These are phyloP conservation scores for Drosophila macrospina DNA, from an alignment of 2,888 invertebrate species.

Conservation along the genomic window DNA sequence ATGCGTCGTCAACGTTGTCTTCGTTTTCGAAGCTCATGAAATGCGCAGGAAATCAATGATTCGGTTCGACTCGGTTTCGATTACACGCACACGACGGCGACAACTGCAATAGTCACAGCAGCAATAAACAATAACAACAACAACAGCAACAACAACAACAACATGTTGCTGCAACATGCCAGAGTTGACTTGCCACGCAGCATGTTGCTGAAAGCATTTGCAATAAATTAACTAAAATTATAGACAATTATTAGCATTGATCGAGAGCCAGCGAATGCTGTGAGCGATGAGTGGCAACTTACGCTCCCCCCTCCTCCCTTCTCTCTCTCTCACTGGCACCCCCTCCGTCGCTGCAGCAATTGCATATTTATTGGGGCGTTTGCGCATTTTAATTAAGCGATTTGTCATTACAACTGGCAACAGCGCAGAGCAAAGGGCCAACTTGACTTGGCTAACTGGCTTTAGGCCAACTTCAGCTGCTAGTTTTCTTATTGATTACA, in stretches of 20 bases:
- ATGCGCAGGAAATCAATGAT: conserved; percentile 83
- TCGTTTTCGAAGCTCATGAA: conserved; percentile 72
- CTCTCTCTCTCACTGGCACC: not conserved
- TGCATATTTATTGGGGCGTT: conserved; percentile 81
- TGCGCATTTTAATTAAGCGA: conserved; percentile 78
- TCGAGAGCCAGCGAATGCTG: conserved; percentile 38
- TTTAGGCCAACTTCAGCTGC: conserved; percentile 33
- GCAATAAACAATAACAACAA: conserved; percentile 13
- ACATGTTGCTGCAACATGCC: conserved; percentile 71
- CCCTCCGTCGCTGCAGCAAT: conserved; percentile 21
- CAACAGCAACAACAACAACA: conserved; percentile 23
- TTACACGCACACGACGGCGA: conserved; percentile 72
- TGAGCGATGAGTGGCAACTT: conserved; percentile 55
- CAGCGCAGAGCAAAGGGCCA: conserved; percentile 31
- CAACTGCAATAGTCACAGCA: conserved; percentile 13
- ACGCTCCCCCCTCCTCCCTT: not conserved
- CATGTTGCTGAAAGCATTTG: conserved; percentile 81
- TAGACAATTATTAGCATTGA: conserved; percentile 78
- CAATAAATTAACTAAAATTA: conserved; percentile 80
- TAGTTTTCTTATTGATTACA: conserved; percentile 53
- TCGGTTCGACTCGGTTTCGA: conserved; percentile 81
- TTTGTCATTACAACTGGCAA: conserved; percentile 67
- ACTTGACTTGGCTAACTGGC: conserved; percentile 23
- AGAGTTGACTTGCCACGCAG: conserved; percentile 39
- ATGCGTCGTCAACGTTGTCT: conserved; percentile 62